These are phyloP conservation scores for Apaloderma vittatum DNA, from an alignment of 2,113 vertebrate genomes.

Conservation along the genomic window DNA sequence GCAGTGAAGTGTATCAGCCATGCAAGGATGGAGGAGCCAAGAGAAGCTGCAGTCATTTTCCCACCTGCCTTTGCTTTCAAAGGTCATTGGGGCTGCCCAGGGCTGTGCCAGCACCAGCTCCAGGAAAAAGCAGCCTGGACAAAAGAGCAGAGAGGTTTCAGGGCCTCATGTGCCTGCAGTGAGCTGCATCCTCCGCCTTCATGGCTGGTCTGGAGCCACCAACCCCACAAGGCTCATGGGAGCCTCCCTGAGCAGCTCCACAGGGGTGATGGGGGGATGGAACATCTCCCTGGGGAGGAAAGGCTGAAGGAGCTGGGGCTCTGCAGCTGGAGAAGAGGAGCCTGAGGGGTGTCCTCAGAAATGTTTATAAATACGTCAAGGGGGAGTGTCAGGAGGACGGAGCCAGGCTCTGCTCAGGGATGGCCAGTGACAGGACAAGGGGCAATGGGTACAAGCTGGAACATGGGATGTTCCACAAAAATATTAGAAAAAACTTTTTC, in stretches of 20 bases:
- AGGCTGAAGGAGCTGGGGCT: no score
- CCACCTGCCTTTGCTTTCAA: neutral
- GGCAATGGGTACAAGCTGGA: no score
- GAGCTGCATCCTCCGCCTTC: neutral
- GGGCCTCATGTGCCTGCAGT: rapidly evolving
- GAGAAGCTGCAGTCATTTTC: neutral
- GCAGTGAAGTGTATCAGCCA: neutral
- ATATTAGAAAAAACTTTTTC: no score
- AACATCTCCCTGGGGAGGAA: no score
- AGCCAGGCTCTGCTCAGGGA: no score
- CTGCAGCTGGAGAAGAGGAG: no score
- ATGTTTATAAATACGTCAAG: no score
- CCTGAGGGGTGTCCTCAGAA: no score
- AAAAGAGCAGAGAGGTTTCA: neutral
- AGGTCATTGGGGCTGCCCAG: neutral
- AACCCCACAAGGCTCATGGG: neutral
- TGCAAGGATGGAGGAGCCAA: neutral
- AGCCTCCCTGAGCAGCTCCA: neutral
- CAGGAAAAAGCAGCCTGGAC: neutral
- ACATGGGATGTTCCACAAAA: no score
- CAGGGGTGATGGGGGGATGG: no score
- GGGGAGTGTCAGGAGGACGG: no score
- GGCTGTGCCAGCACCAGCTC: neutral
- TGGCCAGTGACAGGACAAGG: no score
- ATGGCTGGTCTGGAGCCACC: neutral